Percentiles rank a stretch among this genome's conserved stretches.
These are phyloP conservation scores for Melieria crassipennis DNA, from an alignment of 2,888 invertebrate species.

Conservation along the genomic window DNA sequence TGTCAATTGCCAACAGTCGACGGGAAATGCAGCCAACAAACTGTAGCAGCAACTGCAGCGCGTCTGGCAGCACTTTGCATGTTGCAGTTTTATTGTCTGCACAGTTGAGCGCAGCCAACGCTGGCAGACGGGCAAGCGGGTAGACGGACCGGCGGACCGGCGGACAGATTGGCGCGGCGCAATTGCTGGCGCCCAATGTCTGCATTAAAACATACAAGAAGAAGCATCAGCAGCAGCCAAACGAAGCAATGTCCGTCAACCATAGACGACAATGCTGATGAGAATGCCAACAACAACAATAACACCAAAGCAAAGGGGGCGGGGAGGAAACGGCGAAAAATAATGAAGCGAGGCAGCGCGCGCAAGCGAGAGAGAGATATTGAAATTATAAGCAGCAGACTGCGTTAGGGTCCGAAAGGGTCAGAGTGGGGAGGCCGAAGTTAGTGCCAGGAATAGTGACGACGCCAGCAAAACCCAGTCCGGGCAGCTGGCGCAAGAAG, in stretches of 20 bases:
- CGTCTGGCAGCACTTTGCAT: slow-evolving; percentile 25
- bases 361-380: slow-evolving; percentile 17
- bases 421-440: too few species aligned
- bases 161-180: slow-evolving; percentile 41
- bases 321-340: too few species aligned
- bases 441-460: too few species aligned
- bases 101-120: neutral
- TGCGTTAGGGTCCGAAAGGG: too few species aligned
- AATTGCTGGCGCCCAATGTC: slow-evolving; percentile 55
- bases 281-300: too few species aligned
- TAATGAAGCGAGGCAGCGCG: neutral
- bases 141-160: slow-evolving; percentile 15
- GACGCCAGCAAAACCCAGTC: too few species aligned
- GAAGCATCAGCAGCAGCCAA: slow-evolving; percentile 33
- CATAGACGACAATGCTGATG: too few species aligned
- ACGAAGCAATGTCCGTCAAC: neutral
- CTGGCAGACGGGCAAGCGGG: neutral
- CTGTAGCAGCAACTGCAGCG: slow-evolving; percentile 1
- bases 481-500: too few species aligned
- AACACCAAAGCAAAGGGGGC: neutral
- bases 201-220: slow-evolving; percentile 51
- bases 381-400: neutral
- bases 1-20: slow-evolving; percentile 50
- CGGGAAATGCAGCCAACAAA: slow-evolving; percentile 7
- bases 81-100: slow-evolving; percentile 2